Evolutionary conservation across 2,888 invertebrate genomes (phyloP), one percentile per base, ranked within the genome.

Genomic region (Palloptera scutellata): DNA sequence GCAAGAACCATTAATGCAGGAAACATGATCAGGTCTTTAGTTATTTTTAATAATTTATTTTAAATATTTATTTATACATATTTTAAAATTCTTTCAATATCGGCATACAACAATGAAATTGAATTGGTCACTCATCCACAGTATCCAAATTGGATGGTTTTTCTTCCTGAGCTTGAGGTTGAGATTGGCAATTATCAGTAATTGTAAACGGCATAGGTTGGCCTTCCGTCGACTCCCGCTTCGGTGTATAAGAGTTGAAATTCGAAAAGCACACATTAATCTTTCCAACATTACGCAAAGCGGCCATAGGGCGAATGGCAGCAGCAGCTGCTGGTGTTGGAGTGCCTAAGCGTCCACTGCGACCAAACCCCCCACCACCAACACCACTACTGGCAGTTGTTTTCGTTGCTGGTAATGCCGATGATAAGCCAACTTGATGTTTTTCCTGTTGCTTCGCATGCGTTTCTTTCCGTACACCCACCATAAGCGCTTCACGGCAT

Each of bases 191-290:
- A 4, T 11, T 55, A 60, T 65, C 66, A 11, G 67, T 60, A 6
- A 75, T 72, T 4, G 70, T 70, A 52, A 81, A 80, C 5, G 78
- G 76, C 48, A 72, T 72, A 15, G 74, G 73, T 1, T 77, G 42
- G 9, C 74, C 76, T 19, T 75, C 73, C 64, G 80, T 82, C 1
- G 85, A 85, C 69, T 85, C 84, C 15, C 84, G 76, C 68, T 83
- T 84, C 0, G 84, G 84, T 1, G 81, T 81, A 1, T 68, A 70
- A 30, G 76, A 74, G 55, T 76, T 73, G 63, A 77, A 81, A 54
- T 71, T 75, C 5, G 84, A 82, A 74, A 84, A 84, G 64, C 73
- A 75, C 0, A 84, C 78, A 61, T 75, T 80, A 65, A 84, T 84
- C 55, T 79, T 80, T 2, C 81, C 84, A 17, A 67, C 70, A 54